A percentile compares a stretch with the other conserved stretches of the same genome.
These are phyloP conservation scores for Sarcoramphus papa DNA, from an alignment of 2,797 vertebrate species.

Conservation along the genomic window DNA sequence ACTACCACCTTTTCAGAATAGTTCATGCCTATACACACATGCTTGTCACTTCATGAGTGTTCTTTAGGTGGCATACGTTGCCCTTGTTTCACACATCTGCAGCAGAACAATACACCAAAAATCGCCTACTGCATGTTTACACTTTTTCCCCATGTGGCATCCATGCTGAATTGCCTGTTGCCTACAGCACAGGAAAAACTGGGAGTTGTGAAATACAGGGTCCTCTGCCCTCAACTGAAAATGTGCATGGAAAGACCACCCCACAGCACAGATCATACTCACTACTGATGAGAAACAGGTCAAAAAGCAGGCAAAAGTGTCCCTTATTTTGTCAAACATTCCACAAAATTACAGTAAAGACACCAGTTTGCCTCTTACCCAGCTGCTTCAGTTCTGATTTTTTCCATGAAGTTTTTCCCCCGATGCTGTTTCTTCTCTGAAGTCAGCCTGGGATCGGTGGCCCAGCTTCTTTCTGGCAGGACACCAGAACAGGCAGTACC, in stretches of 20 bases:
- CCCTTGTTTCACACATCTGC: not conserved
- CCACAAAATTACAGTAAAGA: not conserved
- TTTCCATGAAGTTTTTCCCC: not conserved
- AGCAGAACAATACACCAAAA: not conserved
- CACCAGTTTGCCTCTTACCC: not conserved
- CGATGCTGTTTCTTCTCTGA: not conserved
- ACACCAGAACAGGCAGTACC: not conserved
- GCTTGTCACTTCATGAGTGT: not conserved
- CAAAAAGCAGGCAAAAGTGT: not conserved
- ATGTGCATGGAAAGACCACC: not conserved
- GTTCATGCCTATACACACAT: rapidly evolving
- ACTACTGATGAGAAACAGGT: not conserved
- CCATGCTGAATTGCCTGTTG: not conserved
- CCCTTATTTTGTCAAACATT: not conserved
- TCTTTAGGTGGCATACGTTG: not conserved
- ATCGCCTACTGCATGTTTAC: not conserved
- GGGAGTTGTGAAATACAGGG: not conserved
- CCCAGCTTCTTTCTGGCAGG: not conserved
- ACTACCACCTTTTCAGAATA: not conserved
- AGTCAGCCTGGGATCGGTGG: not conserved
- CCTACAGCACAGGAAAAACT: not conserved
- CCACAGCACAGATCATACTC: not conserved
- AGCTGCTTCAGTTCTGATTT: not conserved
- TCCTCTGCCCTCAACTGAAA: not conserved
- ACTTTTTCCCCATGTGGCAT: not conserved